Base-by-base conservation (phyloP, 1,140 invertebrate genomes). In the Magallana gigas region DNA sequence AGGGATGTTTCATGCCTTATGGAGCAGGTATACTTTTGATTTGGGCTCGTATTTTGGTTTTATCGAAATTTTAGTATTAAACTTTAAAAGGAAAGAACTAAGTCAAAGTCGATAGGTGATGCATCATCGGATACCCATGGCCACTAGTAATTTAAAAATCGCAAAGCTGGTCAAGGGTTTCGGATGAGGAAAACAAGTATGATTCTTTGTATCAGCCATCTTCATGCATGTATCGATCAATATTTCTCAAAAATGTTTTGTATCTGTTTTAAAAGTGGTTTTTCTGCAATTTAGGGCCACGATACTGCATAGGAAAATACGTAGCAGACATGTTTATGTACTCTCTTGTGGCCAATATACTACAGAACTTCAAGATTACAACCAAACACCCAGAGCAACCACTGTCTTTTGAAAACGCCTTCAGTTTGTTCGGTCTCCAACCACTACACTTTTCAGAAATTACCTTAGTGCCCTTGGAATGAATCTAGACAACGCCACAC, bases 281-380 rank as follows among this genome's bases (percentile, higher is more conserved):
- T n/a, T n/a, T 62, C 5, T 62, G 60, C 36, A 4, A 29, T 76
- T 29, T 12, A 76, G 68, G 68, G 9, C 8, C 68, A 8, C 68
- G 68, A 36, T 76, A 76, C 23, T 76, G 68, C 23, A 76, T 76
- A 29, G 68, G 68, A 29, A 76, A 76, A 76, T 76, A 76, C 23
- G 6, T 76, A 9, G 68, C 68, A 3, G 68, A 76, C 68, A 76
- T 76, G 8, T 76, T 29, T 23, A 12, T 76, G 23, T 76, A 76
- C 68, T 29, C 11, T 18, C 36, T 76, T 23, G 36, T 29, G 7
- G 18, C 68, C 23, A 76, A 76, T 12, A 12, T 76, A 14, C 68
- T 76, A 29, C 68, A 76, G 68, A 76, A 76, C 23, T 76, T 76
- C 23, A 23, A 76, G 23, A 29, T 76, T 23, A 76, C 68, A 6